Base-by-base conservation (phyloP, 2,888 invertebrate genomes). In the Ormyrus thymus region DNA sequence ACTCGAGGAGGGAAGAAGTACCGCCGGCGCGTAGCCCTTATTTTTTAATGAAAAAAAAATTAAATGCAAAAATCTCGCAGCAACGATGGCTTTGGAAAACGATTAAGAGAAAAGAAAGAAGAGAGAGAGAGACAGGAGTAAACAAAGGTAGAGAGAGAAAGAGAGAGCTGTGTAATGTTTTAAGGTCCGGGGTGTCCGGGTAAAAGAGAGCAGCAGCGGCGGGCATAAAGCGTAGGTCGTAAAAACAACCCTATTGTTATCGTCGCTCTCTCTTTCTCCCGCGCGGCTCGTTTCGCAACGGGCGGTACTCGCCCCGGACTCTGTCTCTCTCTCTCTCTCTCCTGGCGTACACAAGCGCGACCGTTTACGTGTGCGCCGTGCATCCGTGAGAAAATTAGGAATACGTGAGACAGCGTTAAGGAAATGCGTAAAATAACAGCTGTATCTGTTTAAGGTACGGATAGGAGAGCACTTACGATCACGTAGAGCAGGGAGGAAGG, bases 211-310 rank as follows among this genome's bases (percentile, higher is more conserved):
- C 76, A 81, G 76, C 78, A 61, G 78, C 76, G 45, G 53, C 45
- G 62, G 45, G 59, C 68, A 81, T 78, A 76, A 81, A 80, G 68
- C 50, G 69, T 53, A 53, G 80, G 62, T 86, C 86, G 86, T 87
- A 89, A 89, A 89, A 87, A 87, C 87, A 88, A 85, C 84, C 86
- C 86, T 85, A 87, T 87, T 88, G 88, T 87, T 87, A 86, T 86
- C 84, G 86, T 76, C 48, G 82, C 84, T 84, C 84, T 56, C 56
- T 43, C 48, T 56, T 70, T 73, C 51, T 55, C 73, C 51, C 62
- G 45, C 66, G 29, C 29, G 29, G 4, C 29, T 29, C 29, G 29
- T 29, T 29, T 29, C 29, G 29, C 29, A 29, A 29, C 29, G 29
- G 29, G 29, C 29, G 29, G 29, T 29, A 29, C 66, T 11, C 15